Conservation (phyloP, 1,140 invertebrate genomes). For the Teleopsis dalmanni region DNA sequence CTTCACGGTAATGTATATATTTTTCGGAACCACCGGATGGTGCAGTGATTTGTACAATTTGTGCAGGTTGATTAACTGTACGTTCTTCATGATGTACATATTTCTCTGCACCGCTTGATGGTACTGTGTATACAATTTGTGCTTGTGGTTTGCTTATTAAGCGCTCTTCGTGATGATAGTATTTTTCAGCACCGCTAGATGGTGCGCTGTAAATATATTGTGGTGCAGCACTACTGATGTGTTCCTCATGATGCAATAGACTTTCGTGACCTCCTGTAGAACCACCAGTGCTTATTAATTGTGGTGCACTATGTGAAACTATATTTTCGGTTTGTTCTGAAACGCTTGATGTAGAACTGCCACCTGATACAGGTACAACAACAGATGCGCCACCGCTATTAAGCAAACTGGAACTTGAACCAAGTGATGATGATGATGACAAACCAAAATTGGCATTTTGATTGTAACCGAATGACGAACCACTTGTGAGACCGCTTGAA, state of each 20-base stretch:
- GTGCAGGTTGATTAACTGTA: constrained; percentile 13
- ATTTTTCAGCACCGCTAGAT: constrained; percentile 21
- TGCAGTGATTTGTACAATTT: constrained; percentile 5
- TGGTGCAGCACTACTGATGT: not conserved
- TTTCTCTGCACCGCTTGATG: constrained; percentile 24
- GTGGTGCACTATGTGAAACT: constrained; percentile 1
- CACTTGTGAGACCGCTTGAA: constrained; percentile 15
- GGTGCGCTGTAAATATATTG: constrained; percentile 4
- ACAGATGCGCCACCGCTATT: constrained; percentile 6
- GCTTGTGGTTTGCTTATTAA: constrained; percentile 8
- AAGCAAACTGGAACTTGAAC: not conserved
- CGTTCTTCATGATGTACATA: constrained; percentile 31
- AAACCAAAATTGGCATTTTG: constrained; percentile 23
- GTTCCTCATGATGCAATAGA: constrained; percentile 11
- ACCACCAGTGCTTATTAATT: constrained; percentile 1
- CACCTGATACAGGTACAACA: constrained; percentile 11
- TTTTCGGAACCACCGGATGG: constrained; percentile 11
- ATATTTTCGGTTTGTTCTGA: constrained; percentile 8
- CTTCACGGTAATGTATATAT: constrained; percentile 11
- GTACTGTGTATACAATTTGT: constrained; percentile 18
- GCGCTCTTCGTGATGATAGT: constrained; percentile 20
- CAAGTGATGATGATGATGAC: constrained; percentile 15
- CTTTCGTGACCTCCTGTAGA: constrained; percentile 8
- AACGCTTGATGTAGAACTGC: not conserved
- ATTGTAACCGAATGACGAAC: constrained; percentile 17